phyloP scores from a whole-genome alignment of 2,888 invertebrate species.

The Aphodius sticticus region DNA sequence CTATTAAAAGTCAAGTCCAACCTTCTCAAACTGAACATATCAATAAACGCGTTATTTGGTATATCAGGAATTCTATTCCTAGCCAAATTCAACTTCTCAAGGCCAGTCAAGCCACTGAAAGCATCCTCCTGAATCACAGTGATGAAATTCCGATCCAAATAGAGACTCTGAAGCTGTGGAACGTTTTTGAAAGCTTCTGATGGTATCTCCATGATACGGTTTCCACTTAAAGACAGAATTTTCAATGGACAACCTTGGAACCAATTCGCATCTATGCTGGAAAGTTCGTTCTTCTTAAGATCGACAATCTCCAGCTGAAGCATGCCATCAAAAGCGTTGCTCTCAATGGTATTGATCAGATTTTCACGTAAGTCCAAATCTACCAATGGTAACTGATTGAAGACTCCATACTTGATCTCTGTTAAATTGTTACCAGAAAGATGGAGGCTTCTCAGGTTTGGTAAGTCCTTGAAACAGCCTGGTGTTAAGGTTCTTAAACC shows the following conservation, averaged over 20 bases:
- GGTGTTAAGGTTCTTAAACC: slow-evolving; percentile 21
- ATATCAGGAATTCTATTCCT: not conserved
- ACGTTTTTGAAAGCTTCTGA: slow-evolving; percentile 10
- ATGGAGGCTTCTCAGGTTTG: slow-evolving; percentile 6
- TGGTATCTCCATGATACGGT: not conserved
- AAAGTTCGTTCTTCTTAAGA: slow-evolving; percentile 12
- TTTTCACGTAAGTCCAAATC: slow-evolving; percentile 12
- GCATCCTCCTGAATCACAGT: slow-evolving; percentile 8
- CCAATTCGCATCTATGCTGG: slow-evolving; percentile 7
- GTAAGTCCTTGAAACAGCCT: slow-evolving; percentile 18
- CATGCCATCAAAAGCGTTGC: slow-evolving; percentile 12
- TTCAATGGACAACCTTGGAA: slow-evolving; percentile 7
- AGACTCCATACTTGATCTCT: slow-evolving; percentile 17
- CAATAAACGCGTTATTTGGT: slow-evolving; percentile 4
- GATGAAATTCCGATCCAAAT: not conserved
- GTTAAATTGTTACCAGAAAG: slow-evolving; percentile 7
- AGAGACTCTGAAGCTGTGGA: not conserved
- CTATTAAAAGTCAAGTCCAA: slow-evolving; percentile 12
- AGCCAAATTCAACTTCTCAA: not conserved
- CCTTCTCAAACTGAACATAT: not conserved
- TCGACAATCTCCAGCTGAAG: not conserved
- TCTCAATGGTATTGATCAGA: slow-evolving; percentile 4
- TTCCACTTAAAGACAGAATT: not conserved
- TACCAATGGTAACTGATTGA: not conserved
- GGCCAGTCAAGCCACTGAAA: not conserved